Conservation (phyloP, 2,797 vertebrate genomes). For the Danio aesculapii region DNA sequence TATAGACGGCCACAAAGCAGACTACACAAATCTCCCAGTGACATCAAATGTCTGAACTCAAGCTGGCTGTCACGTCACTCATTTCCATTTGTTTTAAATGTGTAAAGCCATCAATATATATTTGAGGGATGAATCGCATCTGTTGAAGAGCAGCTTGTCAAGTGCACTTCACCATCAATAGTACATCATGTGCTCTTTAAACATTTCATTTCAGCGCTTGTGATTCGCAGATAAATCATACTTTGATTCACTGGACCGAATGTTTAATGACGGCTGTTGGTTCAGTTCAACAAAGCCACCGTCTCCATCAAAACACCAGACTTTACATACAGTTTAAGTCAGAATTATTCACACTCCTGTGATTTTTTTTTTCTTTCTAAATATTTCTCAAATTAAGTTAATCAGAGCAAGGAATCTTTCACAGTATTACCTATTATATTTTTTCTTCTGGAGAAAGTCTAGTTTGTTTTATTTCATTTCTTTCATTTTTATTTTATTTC, state of each 20-base stretch:
- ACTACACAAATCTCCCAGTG: background rate
- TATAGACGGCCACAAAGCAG: background rate
- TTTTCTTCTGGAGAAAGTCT: no score
- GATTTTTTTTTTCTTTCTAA: no score
- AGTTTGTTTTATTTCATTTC: no score
- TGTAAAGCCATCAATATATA: background rate
- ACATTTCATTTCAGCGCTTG: conserved; percentile 54
- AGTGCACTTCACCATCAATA: conserved; percentile 23
- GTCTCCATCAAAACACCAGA: conserved; percentile 10
- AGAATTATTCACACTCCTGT: no score
- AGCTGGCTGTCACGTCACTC: background rate
- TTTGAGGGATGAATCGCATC: conserved; percentile 10
- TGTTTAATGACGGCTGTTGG: conserved; percentile 53
- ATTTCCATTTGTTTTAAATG: conserved; percentile 15
- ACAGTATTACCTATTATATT: no score
- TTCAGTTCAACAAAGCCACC: conserved; percentile 32
- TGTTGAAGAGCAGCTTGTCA: conserved; percentile 22
- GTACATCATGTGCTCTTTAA: conserved; percentile 42
- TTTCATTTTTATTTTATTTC: no score
- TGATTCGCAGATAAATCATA: conserved; percentile 42
- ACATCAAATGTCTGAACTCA: background rate
- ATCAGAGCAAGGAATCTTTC: no score
- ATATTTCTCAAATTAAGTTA: no score
- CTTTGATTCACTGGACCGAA: conserved; percentile 41
- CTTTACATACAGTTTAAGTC: no score